Evolutionary conservation across 2,797 vertebrate species (phyloP).

Genomic region (Cossypha heuglini): DNA sequence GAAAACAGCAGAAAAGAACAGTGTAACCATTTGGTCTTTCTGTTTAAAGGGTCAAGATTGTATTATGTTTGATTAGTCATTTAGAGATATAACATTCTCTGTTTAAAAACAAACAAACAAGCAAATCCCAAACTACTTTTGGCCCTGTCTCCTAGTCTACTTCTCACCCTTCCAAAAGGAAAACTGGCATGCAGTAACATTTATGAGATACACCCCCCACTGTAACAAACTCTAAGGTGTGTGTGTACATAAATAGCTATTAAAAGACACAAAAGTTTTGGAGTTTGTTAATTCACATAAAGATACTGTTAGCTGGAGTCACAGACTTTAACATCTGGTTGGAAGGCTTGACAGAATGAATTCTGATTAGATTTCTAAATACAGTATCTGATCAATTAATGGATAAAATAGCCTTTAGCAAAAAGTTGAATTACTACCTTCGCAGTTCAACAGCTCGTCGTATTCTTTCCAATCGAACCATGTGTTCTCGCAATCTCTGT

Average conservation of each 20-base stretch:
- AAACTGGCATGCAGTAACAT: background rate
- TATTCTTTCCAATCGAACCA: slow-evolving; percentile 87
- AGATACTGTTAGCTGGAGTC: background rate
- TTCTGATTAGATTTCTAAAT: slow-evolving; percentile 9
- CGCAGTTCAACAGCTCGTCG: slow-evolving; percentile 89
- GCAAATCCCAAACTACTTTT: background rate
- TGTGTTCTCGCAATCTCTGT: slow-evolving; percentile 88
- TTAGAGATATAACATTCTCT: background rate
- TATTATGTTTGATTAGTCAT: background rate
- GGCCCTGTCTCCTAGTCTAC: background rate
- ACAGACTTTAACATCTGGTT: slow-evolving; percentile 6
- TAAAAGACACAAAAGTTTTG: background rate
- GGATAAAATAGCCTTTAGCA: slow-evolving; percentile 44
- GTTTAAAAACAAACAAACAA: background rate
- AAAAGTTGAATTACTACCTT: slow-evolving; percentile 79
- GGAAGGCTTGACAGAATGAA: background rate
- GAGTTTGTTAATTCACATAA: background rate
- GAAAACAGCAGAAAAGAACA: background rate
- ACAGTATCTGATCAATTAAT: slow-evolving; percentile 13
- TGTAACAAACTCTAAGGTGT: background rate
- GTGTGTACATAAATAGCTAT: background rate
- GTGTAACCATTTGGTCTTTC: background rate
- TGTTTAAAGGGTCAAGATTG: background rate
- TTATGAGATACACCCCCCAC: background rate
- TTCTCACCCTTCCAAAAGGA: background rate